phyloP scores from a whole-genome alignment of 2,113 vertebrate genomes.

The Orthonyx spaldingii region DNA sequence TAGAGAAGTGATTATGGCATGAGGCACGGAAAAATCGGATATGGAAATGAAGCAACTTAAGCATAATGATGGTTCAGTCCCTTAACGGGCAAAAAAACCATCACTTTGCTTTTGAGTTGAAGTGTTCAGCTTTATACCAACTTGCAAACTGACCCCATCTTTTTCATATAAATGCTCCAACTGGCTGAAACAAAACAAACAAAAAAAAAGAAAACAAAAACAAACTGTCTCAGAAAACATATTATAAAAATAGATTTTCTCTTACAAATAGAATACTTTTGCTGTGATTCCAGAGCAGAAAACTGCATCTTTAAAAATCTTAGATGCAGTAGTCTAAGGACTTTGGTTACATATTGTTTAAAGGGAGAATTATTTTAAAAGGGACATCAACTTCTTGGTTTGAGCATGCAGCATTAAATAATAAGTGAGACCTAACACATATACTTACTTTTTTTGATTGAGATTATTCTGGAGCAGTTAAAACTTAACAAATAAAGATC shows the following conservation, averaged over 20 bases:
- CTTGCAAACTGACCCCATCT: not conserved
- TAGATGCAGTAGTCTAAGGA: not conserved
- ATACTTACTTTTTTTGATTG: not conserved
- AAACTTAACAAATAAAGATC: not conserved
- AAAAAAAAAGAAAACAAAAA: constrained; percentile 10
- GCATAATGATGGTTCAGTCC: constrained; percentile 7
- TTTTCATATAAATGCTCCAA: constrained; percentile 19
- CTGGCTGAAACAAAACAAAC: constrained; percentile 44
- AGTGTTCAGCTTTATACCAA: not conserved
- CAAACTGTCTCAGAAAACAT: constrained; percentile 1
- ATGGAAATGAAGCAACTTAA: constrained; percentile 50
- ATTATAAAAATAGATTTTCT: not conserved
- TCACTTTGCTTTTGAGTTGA: not conserved
- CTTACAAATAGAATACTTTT: not conserved
- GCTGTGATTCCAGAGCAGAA: not conserved
- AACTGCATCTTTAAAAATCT: not conserved
- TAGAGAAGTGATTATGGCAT: constrained; percentile 57
- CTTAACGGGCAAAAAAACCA: not conserved
- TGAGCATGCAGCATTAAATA: not conserved
- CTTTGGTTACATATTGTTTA: not conserved
- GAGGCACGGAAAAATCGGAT: constrained; percentile 43
- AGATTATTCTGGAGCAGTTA: not conserved
- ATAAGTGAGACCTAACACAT: not conserved
- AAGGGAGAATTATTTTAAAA: not conserved
- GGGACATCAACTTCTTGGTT: not conserved